Evolutionary conservation across 2,888 invertebrate species (phyloP).

Genomic region (Orthosia cruda): DNA sequence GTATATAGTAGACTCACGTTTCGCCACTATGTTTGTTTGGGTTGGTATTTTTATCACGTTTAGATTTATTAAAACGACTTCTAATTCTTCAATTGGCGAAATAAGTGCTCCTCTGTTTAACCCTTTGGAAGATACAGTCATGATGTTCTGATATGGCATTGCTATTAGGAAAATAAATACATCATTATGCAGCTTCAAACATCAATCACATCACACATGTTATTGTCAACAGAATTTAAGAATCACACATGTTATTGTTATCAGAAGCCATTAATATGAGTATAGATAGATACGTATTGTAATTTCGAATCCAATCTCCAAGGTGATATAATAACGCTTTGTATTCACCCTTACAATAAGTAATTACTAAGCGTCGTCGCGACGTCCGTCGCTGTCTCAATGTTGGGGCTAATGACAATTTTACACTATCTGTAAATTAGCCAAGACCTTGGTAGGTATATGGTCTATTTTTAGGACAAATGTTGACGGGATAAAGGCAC

Average conservation of each 20-base stretch:
- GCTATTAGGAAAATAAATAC: neutral
- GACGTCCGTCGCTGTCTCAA: neutral
- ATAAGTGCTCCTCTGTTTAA: too few species aligned
- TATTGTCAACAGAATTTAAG: conserved; percentile 11
- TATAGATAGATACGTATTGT: conserved; percentile 4
- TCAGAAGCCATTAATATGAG: neutral
- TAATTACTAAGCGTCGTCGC: conserved; percentile 30
- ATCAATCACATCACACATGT: neutral
- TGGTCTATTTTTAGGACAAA: neutral
- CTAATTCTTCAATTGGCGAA: too few species aligned
- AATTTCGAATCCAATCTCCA: conserved; percentile 39
- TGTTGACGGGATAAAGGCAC: too few species aligned
- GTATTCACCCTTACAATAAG: conserved; percentile 28
- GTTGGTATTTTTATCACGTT: too few species aligned
- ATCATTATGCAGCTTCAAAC: neutral
- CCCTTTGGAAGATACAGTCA: too few species aligned
- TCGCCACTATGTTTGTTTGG: too few species aligned
- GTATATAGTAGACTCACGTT: too few species aligned
- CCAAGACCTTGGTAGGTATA: neutral
- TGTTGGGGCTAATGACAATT: neutral
- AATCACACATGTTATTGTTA: conserved; percentile 1
- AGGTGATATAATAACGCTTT: conserved; percentile 22
- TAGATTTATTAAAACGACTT: too few species aligned
- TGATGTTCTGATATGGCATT: neutral
- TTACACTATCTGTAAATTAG: conserved; percentile 7